Base-by-base conservation (phyloP, 2,888 invertebrate species). In the Protophormia terraenovae region DNA sequence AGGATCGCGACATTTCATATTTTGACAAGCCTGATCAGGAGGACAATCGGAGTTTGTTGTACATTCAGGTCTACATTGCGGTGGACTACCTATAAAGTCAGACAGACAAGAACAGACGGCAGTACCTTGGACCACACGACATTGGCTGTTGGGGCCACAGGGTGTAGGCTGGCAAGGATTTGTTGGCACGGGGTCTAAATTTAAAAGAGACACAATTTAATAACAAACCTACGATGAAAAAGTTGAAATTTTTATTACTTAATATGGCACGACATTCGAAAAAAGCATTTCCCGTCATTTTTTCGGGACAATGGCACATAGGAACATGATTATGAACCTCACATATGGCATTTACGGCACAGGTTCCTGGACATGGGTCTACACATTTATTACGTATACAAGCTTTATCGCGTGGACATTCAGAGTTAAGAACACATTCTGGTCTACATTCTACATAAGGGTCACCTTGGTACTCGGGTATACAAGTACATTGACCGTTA, bases 251-350 rank as follows among this genome's bases (percentile, higher is more conserved):
- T 0, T 1, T 64, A 60, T 87, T 90, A 91, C 90, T 88, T 89
- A 90, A 89, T 27, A 93, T 89, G 3, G 90, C 88, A 45, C 91
- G 91, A 84, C 96, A 96, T 88, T 94, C 94, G 35, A 95, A 93
- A 90, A 96, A 96, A 67, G 97, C 96, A 93, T 97, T 97, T 87
- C 97, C 97, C 2, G 95, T 95, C 91, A 94, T 96, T 72, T 96
- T 96, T 85, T 94, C 93, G 53, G 95, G 96, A 89, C 97, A 97
- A 38, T 94, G 94, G 89, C 97, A 97, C 86, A 95, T 94, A 22
- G 97, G 96, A 66, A 97, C 95, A 89, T 97, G 97, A 86, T 96
- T 95, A 89, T 95, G 94, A 2, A 97, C 96, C 64, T 94, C 94
- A 89, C 97, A 97, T 89, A 96, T 94, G 10, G 97, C 97, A 88